phyloP scores from a whole-genome alignment of 1,140 invertebrate species.

The Rhopalosiphum padi region DNA sequence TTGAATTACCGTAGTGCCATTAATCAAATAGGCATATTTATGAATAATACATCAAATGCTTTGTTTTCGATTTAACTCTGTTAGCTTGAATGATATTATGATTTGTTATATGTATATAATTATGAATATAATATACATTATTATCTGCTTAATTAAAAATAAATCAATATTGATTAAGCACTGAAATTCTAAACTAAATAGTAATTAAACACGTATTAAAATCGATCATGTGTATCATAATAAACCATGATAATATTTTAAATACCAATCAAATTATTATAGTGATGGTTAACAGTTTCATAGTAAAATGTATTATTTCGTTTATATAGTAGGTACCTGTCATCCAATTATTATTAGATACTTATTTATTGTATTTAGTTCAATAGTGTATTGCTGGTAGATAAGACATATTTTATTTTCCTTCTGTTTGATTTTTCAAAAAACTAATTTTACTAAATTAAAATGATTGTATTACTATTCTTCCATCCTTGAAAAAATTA shows the following conservation, averaged over 20 bases:
- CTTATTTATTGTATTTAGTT: background rate
- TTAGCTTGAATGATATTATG: background rate
- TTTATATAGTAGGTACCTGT: background rate
- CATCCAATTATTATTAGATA: background rate
- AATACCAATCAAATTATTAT: background rate
- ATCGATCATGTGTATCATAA: background rate
- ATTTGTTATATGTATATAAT: background rate
- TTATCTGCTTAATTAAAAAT: background rate
- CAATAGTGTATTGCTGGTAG: background rate
- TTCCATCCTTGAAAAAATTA: background rate
- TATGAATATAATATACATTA: background rate
- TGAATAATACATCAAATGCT: background rate
- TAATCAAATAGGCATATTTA: background rate
- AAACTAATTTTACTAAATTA: background rate
- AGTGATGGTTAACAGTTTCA: background rate
- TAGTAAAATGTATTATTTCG: background rate
- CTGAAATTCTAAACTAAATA: background rate
- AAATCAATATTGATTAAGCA: background rate
- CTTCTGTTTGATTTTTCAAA: background rate
- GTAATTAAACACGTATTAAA: background rate
- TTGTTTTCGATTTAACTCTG: background rate
- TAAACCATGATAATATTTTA: background rate
- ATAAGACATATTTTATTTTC: background rate
- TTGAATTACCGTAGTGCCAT: background rate
- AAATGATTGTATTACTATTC: background rate